These are phyloP conservation scores for Chironomus tepperi DNA, from an alignment of 1,140 invertebrate genomes.

Conservation along the genomic window DNA sequence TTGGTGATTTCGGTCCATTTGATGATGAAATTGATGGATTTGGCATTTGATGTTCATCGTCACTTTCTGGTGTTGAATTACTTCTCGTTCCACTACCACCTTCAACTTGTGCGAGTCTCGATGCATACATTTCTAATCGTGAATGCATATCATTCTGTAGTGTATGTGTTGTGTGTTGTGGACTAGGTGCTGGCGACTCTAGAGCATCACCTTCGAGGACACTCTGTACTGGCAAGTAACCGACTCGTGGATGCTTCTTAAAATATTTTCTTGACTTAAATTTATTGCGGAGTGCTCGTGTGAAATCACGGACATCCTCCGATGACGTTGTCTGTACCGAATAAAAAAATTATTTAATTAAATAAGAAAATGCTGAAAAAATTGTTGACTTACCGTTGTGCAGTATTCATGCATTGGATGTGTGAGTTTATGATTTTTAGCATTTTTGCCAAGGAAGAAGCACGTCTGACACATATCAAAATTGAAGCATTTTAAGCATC, in stretches of 20 bases:
- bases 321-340: conserved; percentile 81
- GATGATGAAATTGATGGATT: conserved; percentile 75
- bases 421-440: conserved; percentile 95
- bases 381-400: conserved; percentile 71
- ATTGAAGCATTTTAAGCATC: conserved; percentile 98
- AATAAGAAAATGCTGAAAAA: conserved; percentile 22
- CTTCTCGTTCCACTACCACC: conserved; percentile 56
- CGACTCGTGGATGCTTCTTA: conserved; percentile 90
- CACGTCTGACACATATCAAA: conserved; percentile 99
- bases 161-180: conserved; percentile 56
- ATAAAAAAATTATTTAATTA: conserved; percentile 19
- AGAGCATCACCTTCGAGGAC: conserved; percentile 76
- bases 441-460: conserved; percentile 94
- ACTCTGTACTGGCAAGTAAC: conserved; percentile 94
- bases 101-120: conserved; percentile 87
- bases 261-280: conserved; percentile 96
- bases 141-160: conserved; percentile 81
- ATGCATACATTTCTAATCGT: conserved; percentile 85
- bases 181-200: conserved; percentile 78
- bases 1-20: conserved; percentile 42
- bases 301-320: conserved; percentile 97
- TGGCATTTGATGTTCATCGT: conserved; percentile 91
- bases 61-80: conserved; percentile 79
- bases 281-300: conserved; percentile 92
- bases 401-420: conserved; percentile 99